Conservation (phyloP, 2,113 vertebrate species). For the Corythornis cristatus region DNA sequence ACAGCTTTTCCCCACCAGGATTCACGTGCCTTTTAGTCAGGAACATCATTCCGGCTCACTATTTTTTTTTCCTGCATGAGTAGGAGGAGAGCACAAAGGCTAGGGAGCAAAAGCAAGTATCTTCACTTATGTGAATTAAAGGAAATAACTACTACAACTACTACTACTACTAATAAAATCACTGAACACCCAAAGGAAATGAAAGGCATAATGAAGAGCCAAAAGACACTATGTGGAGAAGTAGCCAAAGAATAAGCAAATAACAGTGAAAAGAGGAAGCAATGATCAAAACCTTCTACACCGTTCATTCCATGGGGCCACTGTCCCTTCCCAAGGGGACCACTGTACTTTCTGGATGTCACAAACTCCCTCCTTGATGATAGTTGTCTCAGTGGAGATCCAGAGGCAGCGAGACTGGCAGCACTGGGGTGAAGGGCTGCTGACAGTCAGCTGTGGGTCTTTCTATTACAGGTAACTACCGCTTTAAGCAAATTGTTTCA, state of each 20-base stretch:
- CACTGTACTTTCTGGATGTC: background rate
- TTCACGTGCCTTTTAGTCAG: background rate
- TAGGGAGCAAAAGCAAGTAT: background rate
- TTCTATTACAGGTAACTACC: conserved; percentile 72
- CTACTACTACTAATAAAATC: background rate
- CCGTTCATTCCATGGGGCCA: background rate
- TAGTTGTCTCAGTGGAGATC: background rate
- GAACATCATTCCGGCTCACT: background rate
- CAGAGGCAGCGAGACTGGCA: background rate
- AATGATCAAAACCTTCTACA: background rate
- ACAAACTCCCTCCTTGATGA: background rate
- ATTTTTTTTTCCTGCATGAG: background rate
- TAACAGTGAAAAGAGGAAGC: background rate
- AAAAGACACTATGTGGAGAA: background rate
- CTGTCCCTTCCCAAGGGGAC: background rate
- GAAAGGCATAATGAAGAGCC: background rate
- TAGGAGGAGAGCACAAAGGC: background rate
- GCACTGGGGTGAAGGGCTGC: conserved; percentile 34
- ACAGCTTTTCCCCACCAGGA: background rate
- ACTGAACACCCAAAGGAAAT: background rate
- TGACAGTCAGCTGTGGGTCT: conserved; percentile 59
- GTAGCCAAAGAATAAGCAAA: background rate
- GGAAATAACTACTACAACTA: background rate
- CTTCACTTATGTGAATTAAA: background rate
- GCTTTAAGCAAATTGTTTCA: conserved; percentile 77